These are phyloP conservation scores for Drosophila teissieri DNA, from an alignment of 1,140 invertebrate genomes.

Conservation along the genomic window DNA sequence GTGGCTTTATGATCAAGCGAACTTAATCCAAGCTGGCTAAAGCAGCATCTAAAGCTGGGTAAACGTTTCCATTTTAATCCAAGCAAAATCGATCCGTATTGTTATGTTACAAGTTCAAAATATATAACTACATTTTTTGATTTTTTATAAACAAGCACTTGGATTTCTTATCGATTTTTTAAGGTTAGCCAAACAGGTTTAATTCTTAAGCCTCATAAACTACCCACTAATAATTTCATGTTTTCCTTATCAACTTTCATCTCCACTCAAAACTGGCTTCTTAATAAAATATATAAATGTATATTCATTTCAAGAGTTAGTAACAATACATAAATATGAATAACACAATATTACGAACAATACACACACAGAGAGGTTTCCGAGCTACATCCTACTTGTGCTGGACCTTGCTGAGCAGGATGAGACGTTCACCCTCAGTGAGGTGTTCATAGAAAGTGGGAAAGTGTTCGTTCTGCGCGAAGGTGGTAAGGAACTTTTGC, in stretches of 20 bases:
- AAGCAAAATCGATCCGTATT: neutral
- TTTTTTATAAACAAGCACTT: neutral
- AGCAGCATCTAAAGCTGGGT: neutral
- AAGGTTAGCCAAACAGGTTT: too few relatives aligned
- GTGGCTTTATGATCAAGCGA: constrained; percentile 59
- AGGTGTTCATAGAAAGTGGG: constrained; percentile 87
- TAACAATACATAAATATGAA: constrained; percentile 55
- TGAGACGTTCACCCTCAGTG: constrained; percentile 75
- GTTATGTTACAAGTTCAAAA: too few relatives aligned
- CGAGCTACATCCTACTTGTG: constrained; percentile 40
- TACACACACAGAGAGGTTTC: constrained; percentile 1
- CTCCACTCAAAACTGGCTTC: neutral
- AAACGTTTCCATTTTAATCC: neutral
- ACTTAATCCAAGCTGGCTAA: neutral
- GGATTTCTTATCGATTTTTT: neutral
- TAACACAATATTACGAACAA: constrained; percentile 44
- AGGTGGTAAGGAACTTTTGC: constrained; percentile 87
- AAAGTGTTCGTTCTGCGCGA: constrained; percentile 87
- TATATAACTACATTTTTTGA: neutral
- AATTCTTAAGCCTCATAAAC: neutral
- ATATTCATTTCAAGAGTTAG: constrained; percentile 39
- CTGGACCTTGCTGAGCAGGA: constrained; percentile 57
- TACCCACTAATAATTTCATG: too few relatives aligned
- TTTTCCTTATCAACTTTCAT: neutral
- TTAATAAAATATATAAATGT: constrained; percentile 36